Percentiles rank a stretch among this genome's conserved stretches.
Evolutionary conservation across 2,888 invertebrate genomes (phyloP).

Genomic region (Xestoiulus laeticollis): DNA sequence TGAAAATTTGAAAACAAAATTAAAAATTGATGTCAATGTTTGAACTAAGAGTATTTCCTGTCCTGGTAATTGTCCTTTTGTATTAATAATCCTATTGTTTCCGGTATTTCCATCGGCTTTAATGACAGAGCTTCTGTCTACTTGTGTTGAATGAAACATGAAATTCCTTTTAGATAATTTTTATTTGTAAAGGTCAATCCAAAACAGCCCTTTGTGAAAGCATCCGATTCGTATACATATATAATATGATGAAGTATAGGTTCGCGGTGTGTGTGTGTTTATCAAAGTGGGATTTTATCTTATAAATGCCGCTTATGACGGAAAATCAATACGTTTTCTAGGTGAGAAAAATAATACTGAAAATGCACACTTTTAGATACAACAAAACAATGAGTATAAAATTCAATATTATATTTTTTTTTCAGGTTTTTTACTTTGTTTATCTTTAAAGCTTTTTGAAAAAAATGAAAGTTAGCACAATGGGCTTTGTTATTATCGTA

Average conservation of each 20-base stretch:
- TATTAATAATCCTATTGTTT: not conserved
- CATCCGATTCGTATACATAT: not conserved
- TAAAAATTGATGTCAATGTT: too few species aligned
- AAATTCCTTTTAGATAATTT: constrained; percentile 9
- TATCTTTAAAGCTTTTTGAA: not conserved
- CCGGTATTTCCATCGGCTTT: not conserved
- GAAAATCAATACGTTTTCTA: not conserved
- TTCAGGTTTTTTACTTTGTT: not conserved
- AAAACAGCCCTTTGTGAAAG: not conserved
- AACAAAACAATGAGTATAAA: not conserved
- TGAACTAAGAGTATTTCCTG: too few species aligned
- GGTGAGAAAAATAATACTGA: not conserved
- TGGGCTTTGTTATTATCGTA: not conserved
- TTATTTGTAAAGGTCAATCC: not conserved
- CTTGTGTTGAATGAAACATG: not conserved
- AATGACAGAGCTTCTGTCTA: not conserved
- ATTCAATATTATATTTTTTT: not conserved
- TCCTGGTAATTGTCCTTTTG: too few species aligned
- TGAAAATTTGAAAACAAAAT: too few species aligned
- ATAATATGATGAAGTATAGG: not conserved
- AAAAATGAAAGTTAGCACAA: not conserved
- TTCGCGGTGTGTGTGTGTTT: not conserved
- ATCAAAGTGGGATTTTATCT: constrained; percentile 9
- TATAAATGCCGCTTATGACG: constrained; percentile 9
- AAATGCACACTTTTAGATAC: not conserved